Base-by-base conservation (phyloP, 2,113 vertebrate species). In the Verasper variegatus region DNA sequence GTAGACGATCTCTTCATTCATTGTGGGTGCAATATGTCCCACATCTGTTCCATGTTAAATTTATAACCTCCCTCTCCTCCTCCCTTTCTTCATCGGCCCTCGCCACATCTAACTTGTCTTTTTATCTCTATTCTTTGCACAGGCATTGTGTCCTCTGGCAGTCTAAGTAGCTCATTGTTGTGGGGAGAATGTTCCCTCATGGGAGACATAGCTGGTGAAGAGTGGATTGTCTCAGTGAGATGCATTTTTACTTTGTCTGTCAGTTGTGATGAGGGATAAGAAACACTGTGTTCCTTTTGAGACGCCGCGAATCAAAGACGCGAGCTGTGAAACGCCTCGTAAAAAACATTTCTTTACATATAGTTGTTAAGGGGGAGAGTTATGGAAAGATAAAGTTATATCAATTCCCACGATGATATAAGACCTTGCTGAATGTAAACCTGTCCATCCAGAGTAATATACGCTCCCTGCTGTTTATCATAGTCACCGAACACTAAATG, bases 141-240 rank as follows among this genome's bases (percentile, higher is more conserved):
- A 81, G 80, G 80, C 80, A 58, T 74, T 65, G 75, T 87, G 82
- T 90, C 84, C 84, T 89, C 88, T 91, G 89, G 88, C 89, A 83
- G 86, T 88, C 84, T 88, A 91, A 93, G 90, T 84, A 90, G 87
- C 84, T 91, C 85, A 88, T 89, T 92, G 90, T 91, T 87, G 87
- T 84, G 81, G 73, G 71, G 86, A 80, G 76, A 68, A 60, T 61
- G 76, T 66, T 83, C 74, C 65, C 86, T 86, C 87, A 26, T 65
- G 88, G 83, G 88, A 93, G 71, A 71, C 76, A 57, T 73, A 88
- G 81, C 77, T 88, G 83, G 84, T 86, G 80, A 80, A 80, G 84
- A 84, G 81, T 86, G 85, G 85, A 91, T 86, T 81, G 81, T 83
- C 73, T 91, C 77, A 73, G 72, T 57, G 84, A 82, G 78, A 88